Evolutionary conservation across 2,113 vertebrate genomes (phyloP), one percentile per base, ranked within the genome.

Genomic region (Zapus hudsonius): DNA sequence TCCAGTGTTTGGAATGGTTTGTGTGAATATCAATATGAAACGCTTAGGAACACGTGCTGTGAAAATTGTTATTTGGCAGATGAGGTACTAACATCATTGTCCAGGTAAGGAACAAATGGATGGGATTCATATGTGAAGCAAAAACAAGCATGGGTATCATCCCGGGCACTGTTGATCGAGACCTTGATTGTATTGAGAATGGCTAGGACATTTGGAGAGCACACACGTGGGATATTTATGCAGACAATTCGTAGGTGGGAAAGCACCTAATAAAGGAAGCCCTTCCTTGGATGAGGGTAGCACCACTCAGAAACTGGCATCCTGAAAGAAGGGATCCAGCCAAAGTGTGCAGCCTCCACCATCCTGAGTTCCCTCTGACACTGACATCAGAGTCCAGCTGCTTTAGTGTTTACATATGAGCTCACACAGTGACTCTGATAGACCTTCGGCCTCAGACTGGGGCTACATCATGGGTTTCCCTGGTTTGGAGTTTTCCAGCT

Each of bases 251-350:
- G 40, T n/a, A 17, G 47, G 42, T 67, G 40, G 38, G 12, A n/a
- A 23, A 19, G 12, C 22, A 64, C 33, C 29, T 31, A 81, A 42
- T 81, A 27, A 25, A 19, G 5, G 19, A 31, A 44, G 12, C 8
- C 22, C 31, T n/a, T 33, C 3, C 0, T 33, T 25, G 42, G n/a
- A 15, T n/a, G 20, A 4, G 31, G 23, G 23, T 2, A n/a, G 2
- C n/a, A n/a, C 20, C 31, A n/a, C 33, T 11, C 33, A 1, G 66
- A 16, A 15, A 5, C 31, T 67, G 29, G 31, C 3, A 8, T n/a
- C 20, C 44, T 16, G 63, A 10, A 83, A 64, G 20, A 7, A 47
- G n/a, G 3, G 27, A 64, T n/a, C 40, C 59, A 67, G 7, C 2
- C 7, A 15, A 11, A n/a, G 2, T 5, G 38, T 20, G 8, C n/a